Conservation (phyloP, 2,113 vertebrate genomes). For the Pterophyllum scalare region DNA sequence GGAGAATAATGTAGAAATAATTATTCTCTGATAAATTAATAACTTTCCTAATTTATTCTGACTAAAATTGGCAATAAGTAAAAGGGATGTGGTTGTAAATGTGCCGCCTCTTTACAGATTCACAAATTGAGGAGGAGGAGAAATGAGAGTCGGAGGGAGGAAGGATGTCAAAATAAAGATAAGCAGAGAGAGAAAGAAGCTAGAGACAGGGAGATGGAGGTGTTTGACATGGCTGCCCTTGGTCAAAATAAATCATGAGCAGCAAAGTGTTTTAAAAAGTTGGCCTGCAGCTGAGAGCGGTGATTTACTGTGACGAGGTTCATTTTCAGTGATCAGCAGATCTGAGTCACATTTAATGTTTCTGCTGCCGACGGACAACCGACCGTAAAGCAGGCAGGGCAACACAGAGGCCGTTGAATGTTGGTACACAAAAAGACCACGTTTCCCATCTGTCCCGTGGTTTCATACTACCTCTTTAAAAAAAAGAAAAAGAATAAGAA, state of each 20-base stretch:
- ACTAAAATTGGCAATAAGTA: neutral
- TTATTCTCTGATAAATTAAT: constrained; percentile 19
- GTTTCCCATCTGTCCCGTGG: constrained; percentile 12
- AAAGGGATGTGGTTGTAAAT: neutral
- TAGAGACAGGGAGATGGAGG: neutral
- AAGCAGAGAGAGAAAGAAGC: neutral
- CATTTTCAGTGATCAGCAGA: constrained; percentile 28
- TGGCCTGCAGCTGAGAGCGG: neutral
- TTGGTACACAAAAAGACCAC: neutral
- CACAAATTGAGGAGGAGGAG: constrained; percentile 3
- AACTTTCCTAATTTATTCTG: constrained; percentile 8
- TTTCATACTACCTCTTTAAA: neutral
- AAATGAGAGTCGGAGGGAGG: neutral
- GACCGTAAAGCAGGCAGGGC: neutral
- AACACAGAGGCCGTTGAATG: neutral
- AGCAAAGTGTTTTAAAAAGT: constrained; percentile 52
- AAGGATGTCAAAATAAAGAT: neutral
- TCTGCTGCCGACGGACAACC: neutral
- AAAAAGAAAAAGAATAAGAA: neutral
- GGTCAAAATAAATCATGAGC: constrained; percentile 51
- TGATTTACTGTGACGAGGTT: constrained; percentile 29
- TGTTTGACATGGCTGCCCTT: constrained; percentile 29
- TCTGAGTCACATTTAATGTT: constrained; percentile 43
- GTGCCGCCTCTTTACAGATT: neutral
- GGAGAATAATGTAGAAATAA: constrained; percentile 16